Percentiles rank a stretch among this genome's conserved stretches.
Conservation (phyloP, 2,113 vertebrate genomes). For the Castor canadensis region DNA sequence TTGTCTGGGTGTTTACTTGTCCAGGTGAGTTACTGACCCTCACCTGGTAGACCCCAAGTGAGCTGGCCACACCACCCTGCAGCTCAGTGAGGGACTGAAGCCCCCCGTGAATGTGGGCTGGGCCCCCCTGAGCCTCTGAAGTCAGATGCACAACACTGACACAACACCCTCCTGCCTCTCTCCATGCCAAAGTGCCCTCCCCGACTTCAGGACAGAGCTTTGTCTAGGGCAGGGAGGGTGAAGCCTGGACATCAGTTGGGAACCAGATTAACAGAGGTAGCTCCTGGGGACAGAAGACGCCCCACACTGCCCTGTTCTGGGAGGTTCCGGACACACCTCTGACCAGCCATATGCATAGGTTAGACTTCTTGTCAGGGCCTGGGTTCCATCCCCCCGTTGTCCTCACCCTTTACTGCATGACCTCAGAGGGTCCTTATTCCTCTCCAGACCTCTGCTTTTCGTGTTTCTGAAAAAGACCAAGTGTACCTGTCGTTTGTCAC, state of each 20-base stretch:
- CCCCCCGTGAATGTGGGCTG: no score
- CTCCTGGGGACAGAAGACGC: neutral
- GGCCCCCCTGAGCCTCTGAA: no score
- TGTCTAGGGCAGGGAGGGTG: neutral
- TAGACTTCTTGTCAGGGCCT: neutral
- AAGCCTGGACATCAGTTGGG: no score
- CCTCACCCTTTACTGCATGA: neutral
- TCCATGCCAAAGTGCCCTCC: neutral
- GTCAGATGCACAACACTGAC: neutral
- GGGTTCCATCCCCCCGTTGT: neutral
- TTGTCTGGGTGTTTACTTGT: neutral
- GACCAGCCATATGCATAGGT: neutral
- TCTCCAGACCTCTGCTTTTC: neutral
- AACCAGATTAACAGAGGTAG: no score
- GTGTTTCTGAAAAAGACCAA: neutral
- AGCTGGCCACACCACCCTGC: neutral
- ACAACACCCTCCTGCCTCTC: no score
- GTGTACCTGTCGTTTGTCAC: neutral
- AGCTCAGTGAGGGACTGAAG: no score
- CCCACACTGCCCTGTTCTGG: neutral
- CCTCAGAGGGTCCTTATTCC: neutral
- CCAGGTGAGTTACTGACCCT: neutral
- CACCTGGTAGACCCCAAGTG: neutral
- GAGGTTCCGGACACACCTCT: neutral
- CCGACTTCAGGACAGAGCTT: neutral